Base-by-base conservation (phyloP, 53 echinoderm and acorn worm species). In the Actinopyga echinites region DNA sequence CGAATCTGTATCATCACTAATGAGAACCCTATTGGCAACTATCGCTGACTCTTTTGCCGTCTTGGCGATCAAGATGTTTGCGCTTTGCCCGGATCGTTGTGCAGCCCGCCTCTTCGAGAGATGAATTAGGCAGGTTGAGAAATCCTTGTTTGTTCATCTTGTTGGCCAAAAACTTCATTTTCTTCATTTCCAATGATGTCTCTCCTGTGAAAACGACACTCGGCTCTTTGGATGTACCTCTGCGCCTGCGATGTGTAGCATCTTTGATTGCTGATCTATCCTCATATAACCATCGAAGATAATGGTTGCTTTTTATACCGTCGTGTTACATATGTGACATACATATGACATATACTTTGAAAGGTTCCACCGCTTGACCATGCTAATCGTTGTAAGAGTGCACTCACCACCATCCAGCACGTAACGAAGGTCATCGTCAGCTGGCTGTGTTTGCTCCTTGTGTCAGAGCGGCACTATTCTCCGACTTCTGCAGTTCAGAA, bases 1-100 rank as follows among this genome's bases (percentile, higher is more conserved):
- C 30, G 85, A 73, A 59, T 85, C 89, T 40, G 89, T 92, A 49
- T 88, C 85, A 61, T 89, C 86, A n/a, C 86, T 86, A 55, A 89
- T 65, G 3, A 89, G 74, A 20, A 88, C 74, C 24, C 80, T 79
- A 26, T 85, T 65, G n/a, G 52, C 58, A 0, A 40, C 9, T 35
- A 20, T 84, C 1, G 80, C 74, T 8, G 91, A 85, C 34, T 74
- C 62, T 38, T 83, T 19, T 60, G 89, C 83, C 22, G 89, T 86
- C 33, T 68, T 65, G 28, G 57, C 84, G 29, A 89, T 92, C 30
- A 89, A 74, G 55, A 92, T 64, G 63, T 89, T 87, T 20, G 80
- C 87, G 79, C 86, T 85, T 29, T 57, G 64, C 57, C 40, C 36
- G 57, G 52, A 11, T 35, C 80, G 58, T 82, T 20, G 52, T 58